Percentiles rank a stretch among this genome's conserved stretches.
Evolutionary conservation across 2,113 vertebrate genomes (phyloP).

Genomic region (Dendropsophus ebraccatus): DNA sequence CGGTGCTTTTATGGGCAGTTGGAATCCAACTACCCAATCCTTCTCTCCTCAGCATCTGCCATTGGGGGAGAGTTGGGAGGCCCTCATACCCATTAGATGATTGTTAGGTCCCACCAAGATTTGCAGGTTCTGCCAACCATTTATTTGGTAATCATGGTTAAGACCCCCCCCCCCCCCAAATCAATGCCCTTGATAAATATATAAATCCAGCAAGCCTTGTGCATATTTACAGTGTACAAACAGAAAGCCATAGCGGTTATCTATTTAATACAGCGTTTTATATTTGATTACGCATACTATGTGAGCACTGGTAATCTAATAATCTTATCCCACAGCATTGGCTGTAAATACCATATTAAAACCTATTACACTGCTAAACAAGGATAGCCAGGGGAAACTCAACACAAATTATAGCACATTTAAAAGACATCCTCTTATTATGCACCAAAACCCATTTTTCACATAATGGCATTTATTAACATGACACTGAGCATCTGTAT

Average conservation of each 20-base stretch:
- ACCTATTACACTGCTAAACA: neutral
- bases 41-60: too few species aligned
- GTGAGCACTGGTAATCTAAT: conserved; percentile 2
- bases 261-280: neutral
- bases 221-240: neutral
- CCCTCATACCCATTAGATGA: too few species aligned
- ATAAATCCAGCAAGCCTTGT: neutral
- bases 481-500: neutral
- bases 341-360: neutral
- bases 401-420: neutral
- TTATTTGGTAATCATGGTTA: neutral
- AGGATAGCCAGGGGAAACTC: neutral
- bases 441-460: neutral
- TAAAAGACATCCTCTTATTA: neutral
- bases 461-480: neutral
- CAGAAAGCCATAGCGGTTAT: neutral
- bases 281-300: neutral
- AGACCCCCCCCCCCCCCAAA: neutral
- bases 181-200: neutral
- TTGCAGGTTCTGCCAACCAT: neutral
- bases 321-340: neutral
- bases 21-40: too few species aligned
- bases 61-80: too few species aligned
- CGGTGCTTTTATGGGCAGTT: too few species aligned
- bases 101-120: too few species aligned